These are phyloP conservation scores for Drosophila mimetica DNA, from an alignment of 2,888 invertebrate species.

Conservation along the genomic window DNA sequence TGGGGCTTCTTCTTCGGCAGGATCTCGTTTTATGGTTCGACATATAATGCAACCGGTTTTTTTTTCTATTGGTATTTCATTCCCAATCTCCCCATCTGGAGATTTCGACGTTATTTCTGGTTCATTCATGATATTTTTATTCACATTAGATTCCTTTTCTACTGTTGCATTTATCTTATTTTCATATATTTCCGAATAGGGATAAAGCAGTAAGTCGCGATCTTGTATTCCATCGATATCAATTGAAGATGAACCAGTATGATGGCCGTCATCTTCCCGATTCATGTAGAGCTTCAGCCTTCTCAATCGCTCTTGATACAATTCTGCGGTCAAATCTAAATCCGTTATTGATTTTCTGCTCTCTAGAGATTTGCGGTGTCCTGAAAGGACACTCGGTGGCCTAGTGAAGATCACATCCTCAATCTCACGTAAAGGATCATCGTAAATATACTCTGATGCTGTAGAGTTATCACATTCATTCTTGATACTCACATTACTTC, in stretches of 20 bases:
- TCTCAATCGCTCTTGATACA: neutral
- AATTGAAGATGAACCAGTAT: neutral
- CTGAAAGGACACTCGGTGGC: neutral
- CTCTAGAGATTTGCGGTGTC: neutral
- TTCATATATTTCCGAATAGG: neutral
- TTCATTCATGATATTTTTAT: neutral
- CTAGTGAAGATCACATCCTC: no score
- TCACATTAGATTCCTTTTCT: neutral
- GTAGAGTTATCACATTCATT: neutral
- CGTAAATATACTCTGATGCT: neutral
- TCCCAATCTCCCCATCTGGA: fast-evolving
- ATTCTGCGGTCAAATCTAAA: neutral
- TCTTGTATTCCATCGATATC: neutral
- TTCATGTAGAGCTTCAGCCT: neutral
- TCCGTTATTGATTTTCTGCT: neutral
- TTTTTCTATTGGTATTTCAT: neutral
- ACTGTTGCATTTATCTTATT: neutral
- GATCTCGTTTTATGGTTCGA: slow-evolving; percentile 1
- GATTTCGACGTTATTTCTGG: neutral
- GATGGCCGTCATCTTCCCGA: neutral
- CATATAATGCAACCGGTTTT: slow-evolving; percentile 46
- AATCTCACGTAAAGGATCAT: no score
- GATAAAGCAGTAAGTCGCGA: neutral
- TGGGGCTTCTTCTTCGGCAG: slow-evolving; percentile 23
- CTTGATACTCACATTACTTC: neutral